phyloP scores from a whole-genome alignment of 2,888 invertebrate genomes.

The Melolontha melolontha region DNA sequence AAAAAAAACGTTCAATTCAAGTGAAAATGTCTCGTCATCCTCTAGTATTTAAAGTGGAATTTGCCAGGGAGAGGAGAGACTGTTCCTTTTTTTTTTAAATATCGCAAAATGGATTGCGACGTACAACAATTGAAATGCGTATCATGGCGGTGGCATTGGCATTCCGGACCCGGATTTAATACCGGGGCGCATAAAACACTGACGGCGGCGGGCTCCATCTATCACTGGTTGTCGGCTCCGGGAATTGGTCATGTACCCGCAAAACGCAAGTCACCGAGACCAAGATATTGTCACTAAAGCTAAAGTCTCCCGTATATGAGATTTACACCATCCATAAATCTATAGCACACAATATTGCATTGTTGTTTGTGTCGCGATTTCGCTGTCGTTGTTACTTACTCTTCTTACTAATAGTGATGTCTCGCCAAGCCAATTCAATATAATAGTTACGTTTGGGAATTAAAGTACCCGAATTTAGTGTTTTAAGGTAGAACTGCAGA shows the following conservation, averaged over 20 bases:
- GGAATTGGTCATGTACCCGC: constrained; percentile 57
- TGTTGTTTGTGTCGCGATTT: constrained; percentile 33
- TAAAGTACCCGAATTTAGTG: not conserved
- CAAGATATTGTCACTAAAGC: constrained; percentile 49
- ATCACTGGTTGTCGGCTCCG: constrained; percentile 56
- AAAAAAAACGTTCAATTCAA: constrained; percentile 9
- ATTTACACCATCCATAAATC: constrained; percentile 44
- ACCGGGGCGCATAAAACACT: constrained; percentile 60
- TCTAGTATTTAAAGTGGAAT: constrained; percentile 37
- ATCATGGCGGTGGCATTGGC: constrained; percentile 63
- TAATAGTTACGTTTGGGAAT: constrained; percentile 3
- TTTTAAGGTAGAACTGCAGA: not conserved
- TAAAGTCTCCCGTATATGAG: constrained; percentile 38
- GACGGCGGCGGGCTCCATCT: constrained; percentile 53
- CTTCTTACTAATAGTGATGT: constrained; percentile 20
- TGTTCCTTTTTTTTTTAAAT: constrained; percentile 46
- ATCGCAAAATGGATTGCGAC: constrained; percentile 47
- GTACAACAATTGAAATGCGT: constrained; percentile 63
- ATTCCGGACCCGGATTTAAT: constrained; percentile 64
- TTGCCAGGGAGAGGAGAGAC: constrained; percentile 39
- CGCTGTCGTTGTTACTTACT: constrained; percentile 9
- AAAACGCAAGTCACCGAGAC: constrained; percentile 54
- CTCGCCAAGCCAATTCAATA: not conserved
- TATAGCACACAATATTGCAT: constrained; percentile 36
- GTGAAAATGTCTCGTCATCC: constrained; percentile 32